Conservation (phyloP, 2,888 invertebrate genomes). For the Acronicta leporina region DNA sequence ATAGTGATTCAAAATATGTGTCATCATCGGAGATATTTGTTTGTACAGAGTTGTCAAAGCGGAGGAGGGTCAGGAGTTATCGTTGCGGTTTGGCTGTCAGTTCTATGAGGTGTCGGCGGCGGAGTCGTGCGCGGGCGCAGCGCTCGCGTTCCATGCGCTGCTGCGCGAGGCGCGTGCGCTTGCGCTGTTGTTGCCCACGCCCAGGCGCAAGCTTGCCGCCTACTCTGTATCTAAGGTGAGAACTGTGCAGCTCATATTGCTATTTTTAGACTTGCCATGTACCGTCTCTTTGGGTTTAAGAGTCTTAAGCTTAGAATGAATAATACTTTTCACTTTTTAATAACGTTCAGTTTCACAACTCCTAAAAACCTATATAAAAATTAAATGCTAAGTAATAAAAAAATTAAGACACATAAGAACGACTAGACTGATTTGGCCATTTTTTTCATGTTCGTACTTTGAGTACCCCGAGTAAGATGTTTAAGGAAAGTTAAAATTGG, state of each 20-base stretch:
- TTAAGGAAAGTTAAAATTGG: too few relatives aligned
- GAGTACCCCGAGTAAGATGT: too few relatives aligned
- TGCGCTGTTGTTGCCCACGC: constrained; percentile 91
- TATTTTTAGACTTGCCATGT: constrained; percentile 1
- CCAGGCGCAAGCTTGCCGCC: constrained; percentile 92
- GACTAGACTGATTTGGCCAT: too few relatives aligned
- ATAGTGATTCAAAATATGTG: constrained; percentile 12
- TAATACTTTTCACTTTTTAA: not conserved
- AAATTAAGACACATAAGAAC: too few relatives aligned
- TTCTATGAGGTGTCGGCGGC: constrained; percentile 96
- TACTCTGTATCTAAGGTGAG: constrained; percentile 93
- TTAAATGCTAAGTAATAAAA: too few relatives aligned
- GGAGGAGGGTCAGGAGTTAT: constrained; percentile 94
- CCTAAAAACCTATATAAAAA: too few relatives aligned
- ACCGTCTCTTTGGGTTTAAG: not conserved
- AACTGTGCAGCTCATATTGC: not conserved
- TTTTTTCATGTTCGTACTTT: too few relatives aligned
- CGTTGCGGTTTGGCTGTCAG: constrained; percentile 93
- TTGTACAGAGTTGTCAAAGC: constrained; percentile 92
- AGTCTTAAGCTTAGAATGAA: too few relatives aligned
- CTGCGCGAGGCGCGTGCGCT: constrained; percentile 93
- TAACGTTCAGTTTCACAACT: too few relatives aligned
- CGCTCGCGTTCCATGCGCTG: constrained; percentile 93
- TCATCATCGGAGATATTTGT: constrained; percentile 15
- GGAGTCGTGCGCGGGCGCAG: constrained; percentile 94